Evolutionary conservation across 2,113 vertebrate genomes (phyloP), one percentile per base, ranked within the genome.

Genomic region (Bagarius yarrelli): DNA sequence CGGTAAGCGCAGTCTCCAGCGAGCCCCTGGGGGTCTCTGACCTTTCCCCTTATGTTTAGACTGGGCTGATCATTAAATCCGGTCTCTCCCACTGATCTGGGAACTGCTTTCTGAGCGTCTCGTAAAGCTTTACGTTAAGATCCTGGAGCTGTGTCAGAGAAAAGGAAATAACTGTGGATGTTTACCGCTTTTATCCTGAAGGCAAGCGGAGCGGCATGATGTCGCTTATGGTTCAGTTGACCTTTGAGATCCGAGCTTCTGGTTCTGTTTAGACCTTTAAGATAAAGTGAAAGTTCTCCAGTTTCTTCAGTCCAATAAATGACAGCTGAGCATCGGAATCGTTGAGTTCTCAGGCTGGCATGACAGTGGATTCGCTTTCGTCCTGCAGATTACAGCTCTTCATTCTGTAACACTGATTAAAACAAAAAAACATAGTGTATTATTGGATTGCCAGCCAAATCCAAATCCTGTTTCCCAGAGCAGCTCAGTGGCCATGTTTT

Each of bases 1-100:
- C 34, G 34, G 30, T 25, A 1, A 57, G 32, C n/a, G 63, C 82
- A 82, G 83, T 84, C 84, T 63, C 86, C 87, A 89, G 84, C 32
- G 50, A 59, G 40, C 44, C 83, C 82, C 75, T 18, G 83, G 85
- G 87, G 83, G 82, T 78, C 15, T 36, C 53, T 71, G 67, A 73
- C 82, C 53, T 74, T 55, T 59, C 66, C 53, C 80, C 36, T 59
- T 30, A 15, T 75, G 70, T 79, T 86, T 86, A 78, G 56, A 36
- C 69, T 66, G 56, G 44, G 79, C 36, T 57, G 60, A 60, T 71
- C 44, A 59, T 71, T 80, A 70, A 50, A 50, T 60, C 66, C 57
- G 40, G 66, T 27, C n/a, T 44, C 64, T 79, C 55, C 25, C 55
- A 21, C 30, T 27, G 56, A 52, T 21, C 59, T 23, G 75, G 50